phyloP scores from a whole-genome alignment of 2,888 invertebrate species.

The Helleia helle region DNA sequence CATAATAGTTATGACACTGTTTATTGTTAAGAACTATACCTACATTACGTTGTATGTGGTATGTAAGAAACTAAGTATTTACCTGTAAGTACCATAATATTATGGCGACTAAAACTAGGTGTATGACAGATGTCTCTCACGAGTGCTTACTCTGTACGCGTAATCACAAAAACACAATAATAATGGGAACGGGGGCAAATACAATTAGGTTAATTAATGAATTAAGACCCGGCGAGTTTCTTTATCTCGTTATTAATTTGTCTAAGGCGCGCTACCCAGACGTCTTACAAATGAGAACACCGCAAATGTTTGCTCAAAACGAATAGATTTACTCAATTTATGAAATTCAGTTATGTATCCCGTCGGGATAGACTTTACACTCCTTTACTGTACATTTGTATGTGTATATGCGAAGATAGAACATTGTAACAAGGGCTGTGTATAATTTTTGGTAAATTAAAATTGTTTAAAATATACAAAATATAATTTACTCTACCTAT shows the following conservation, averaged over 20 bases:
- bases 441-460: too few species aligned
- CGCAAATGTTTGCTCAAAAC: constrained; percentile 50
- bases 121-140: background rate
- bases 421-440: too few species aligned
- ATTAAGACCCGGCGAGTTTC: constrained; percentile 69
- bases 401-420: too few species aligned
- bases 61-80: too few species aligned
- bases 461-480: too few species aligned
- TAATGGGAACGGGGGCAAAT: constrained; percentile 62
- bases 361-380: constrained; percentile 7
- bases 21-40: too few species aligned
- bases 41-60: too few species aligned
- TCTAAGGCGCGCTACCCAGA: constrained; percentile 53
- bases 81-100: too few species aligned
- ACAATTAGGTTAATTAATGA: constrained; percentile 74
- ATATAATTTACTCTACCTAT: too few species aligned
- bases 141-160: constrained; percentile 28
- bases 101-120: too few species aligned
- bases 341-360: constrained; percentile 1
- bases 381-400: constrained; percentile 3
- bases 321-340: constrained; percentile 20
- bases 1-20: too few species aligned
- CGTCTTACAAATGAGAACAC: constrained; percentile 62
- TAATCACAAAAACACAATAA: constrained; percentile 50
- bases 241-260: constrained; percentile 73